Percentiles rank a stretch among this genome's conserved stretches.
These are phyloP conservation scores for Linhomoeus sp. DNA, from an alignment of 2,888 invertebrate genomes.

Conservation along the genomic window DNA sequence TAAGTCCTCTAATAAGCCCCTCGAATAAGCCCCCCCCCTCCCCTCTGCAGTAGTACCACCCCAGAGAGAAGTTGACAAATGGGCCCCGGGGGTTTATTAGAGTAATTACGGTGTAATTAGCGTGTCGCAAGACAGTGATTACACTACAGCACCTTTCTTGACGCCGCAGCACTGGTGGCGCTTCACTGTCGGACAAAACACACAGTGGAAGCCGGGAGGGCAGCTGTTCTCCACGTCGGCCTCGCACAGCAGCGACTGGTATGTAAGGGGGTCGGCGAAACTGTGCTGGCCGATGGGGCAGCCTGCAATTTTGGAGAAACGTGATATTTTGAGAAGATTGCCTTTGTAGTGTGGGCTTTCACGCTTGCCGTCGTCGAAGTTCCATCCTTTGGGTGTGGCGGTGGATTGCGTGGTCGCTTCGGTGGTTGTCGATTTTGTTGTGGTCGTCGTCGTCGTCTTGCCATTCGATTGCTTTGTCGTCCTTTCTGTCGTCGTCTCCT, in stretches of 20 bases:
- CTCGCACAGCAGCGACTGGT: conserved; percentile 4
- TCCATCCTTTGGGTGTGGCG: neutral
- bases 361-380: too few relatives aligned
- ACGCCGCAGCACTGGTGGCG: conserved; percentile 7
- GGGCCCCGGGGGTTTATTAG: too few relatives aligned
- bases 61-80: too few relatives aligned
- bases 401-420: neutral
- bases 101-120: too few relatives aligned
- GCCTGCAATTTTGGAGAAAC: conserved; percentile 3
- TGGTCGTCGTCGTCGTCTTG: neutral
- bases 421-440: conserved; percentile 4
- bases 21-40: too few relatives aligned
- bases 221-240: conserved; percentile 4
- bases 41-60: too few relatives aligned
- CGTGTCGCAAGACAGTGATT: neutral
- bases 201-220: conserved; percentile 9
- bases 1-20: too few relatives aligned
- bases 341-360: conserved; percentile 2
- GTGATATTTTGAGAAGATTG: too few relatives aligned
- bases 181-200: neutral
- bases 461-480: neutral
- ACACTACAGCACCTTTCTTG: neutral
- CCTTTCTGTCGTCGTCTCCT: too few relatives aligned
- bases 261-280: conserved; percentile 6
- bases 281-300: conserved; percentile 6